Percentiles rank a stretch among this genome's conserved stretches.
These are phyloP conservation scores for Brachionus manjavacas DNA, from an alignment of 1,140 invertebrate genomes.

Conservation along the genomic window DNA sequence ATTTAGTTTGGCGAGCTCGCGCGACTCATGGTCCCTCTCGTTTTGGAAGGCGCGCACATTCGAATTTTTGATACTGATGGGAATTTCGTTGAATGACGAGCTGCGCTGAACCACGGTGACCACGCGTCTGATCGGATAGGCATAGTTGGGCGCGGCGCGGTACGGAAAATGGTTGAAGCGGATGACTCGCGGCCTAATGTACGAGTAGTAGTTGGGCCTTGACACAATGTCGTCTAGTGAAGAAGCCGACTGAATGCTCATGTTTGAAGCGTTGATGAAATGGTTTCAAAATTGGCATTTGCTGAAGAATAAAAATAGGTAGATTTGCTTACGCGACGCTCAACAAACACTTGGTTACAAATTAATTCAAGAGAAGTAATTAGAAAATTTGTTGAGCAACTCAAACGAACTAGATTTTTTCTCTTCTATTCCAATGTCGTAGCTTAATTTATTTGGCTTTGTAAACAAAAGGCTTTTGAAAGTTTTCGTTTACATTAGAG, in stretches of 20 bases:
- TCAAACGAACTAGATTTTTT: not conserved
- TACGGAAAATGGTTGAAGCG: not conserved
- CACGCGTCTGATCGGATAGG: not conserved
- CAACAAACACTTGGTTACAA: not conserved
- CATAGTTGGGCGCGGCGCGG: not conserved
- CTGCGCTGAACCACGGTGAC: not conserved
- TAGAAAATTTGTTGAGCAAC: not conserved
- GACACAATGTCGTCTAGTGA: not conserved
- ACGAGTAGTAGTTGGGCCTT: not conserved
- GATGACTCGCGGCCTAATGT: not conserved
- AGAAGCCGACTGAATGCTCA: not conserved
- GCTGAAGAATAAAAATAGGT: not conserved
- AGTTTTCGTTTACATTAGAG: not conserved
- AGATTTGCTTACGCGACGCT: not conserved
- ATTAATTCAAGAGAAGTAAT: not conserved
- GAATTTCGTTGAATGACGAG: not conserved
- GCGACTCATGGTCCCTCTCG: conserved; percentile 52
- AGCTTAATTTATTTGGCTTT: not conserved
- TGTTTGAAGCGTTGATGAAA: not conserved
- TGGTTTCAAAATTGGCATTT: not conserved
- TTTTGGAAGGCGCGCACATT: not conserved
- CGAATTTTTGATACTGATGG: not conserved
- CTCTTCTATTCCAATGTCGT: not conserved
- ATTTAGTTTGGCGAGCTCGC: conserved; percentile 60
- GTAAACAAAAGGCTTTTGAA: not conserved